Evolutionary conservation across 2,797 vertebrate species (phyloP).

Genomic region (Avahi laniger): DNA sequence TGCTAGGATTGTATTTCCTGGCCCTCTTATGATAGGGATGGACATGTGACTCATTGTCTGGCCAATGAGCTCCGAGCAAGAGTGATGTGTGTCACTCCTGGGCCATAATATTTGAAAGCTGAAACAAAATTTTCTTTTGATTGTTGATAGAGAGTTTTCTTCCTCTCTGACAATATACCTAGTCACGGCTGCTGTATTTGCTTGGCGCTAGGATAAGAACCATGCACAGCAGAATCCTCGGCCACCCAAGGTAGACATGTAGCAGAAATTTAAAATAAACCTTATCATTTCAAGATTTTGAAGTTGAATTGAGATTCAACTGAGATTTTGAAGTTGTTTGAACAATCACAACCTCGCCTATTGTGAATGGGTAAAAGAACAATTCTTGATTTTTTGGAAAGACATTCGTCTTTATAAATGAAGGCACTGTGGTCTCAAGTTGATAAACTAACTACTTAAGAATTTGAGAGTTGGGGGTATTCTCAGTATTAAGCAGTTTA

Average conservation of each 20-base stretch:
- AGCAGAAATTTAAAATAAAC: not conserved
- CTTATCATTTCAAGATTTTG: not conserved
- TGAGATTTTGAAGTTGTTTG: not conserved
- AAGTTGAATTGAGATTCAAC: no score
- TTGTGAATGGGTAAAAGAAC: not conserved
- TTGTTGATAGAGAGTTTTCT: not conserved
- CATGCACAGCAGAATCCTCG: not conserved
- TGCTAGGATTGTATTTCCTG: not conserved
- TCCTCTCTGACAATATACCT: not conserved
- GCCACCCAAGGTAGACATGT: not conserved
- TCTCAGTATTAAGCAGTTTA: not conserved
- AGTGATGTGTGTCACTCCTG: not conserved
- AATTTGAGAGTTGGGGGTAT: not conserved
- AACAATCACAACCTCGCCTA: not conserved
- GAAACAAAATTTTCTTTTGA: not conserved
- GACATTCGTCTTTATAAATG: not conserved
- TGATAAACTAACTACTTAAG: not conserved
- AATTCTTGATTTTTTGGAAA: not conserved
- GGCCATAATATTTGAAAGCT: not conserved
- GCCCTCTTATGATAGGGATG: not conserved
- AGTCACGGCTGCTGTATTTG: not conserved
- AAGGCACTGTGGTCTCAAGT: not conserved
- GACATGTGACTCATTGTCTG: not conserved
- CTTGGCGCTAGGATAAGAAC: not conserved
- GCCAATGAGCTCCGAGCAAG: not conserved